Evolutionary conservation across 2,888 invertebrate genomes (phyloP), one percentile per base, ranked within the genome.

Genomic region (Ormia ochracea): DNA sequence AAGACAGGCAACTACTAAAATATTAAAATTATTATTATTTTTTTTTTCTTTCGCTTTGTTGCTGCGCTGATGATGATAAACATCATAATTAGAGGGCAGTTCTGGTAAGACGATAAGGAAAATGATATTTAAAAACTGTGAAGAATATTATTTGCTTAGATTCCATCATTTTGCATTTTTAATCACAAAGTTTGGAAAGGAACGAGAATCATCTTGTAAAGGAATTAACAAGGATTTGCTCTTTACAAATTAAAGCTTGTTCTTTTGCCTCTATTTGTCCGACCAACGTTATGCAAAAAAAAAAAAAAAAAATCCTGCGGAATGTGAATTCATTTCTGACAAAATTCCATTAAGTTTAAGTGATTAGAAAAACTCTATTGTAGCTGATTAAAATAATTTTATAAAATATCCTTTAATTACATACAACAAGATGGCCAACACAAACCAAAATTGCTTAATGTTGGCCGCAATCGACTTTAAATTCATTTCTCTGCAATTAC

Each of bases 371-470:
- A n/a, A n/a, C n/a, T n/a, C n/a, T n/a, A n/a, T n/a, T n/a, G 9
- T 9, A 28, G 1, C 14, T 14, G 17, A 6, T 5, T 38, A 28
- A 50, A 26, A 26, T 12, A 9, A 17, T 23, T 26, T 4, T 26
- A 28, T 50, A 28, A n/a, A n/a, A 28, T 28, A 50, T 14, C 14
- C 7, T 36, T 23, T 36, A 12, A 10, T 33, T 26, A 4, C 17
- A 19, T 65, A 45, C 14, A 3, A 12, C 23, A n/a, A n/a, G 19
- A 45, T 21, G 2, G 1, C 3, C 14, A 70, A 79, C 79, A 79
- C 58, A n/a, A n/a, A n/a, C n/a, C n/a, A n/a, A n/a, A n/a, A n/a
- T n/a, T 79, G 75, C 75, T 66, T 70, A 59, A 72, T 52, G 72
- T 75, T 79, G 54, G 5, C 28, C 1, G 65, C 80, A 80, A n/a